A percentile compares a stretch with the other conserved stretches of the same genome.
These are phyloP conservation scores for Lordiphosa stackelbergi DNA, from an alignment of 1,140 invertebrate genomes.

Conservation along the genomic window DNA sequence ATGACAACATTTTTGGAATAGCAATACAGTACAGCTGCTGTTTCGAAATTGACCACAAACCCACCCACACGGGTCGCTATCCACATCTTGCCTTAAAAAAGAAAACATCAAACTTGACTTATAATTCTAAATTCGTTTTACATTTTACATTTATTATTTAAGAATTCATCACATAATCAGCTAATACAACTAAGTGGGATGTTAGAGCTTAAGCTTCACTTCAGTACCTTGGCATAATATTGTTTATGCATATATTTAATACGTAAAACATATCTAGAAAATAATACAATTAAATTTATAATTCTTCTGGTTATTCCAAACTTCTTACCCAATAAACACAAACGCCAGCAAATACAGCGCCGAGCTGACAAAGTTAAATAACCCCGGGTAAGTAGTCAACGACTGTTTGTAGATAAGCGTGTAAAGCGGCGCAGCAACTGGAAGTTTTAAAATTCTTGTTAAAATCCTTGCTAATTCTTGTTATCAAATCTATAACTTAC, in stretches of 20 bases:
- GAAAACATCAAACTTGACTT: too few relatives aligned
- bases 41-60: too few relatives aligned
- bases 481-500: conserved; percentile 28
- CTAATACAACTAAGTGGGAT: conserved; percentile 7
- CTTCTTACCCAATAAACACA: conserved; percentile 78
- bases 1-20: too few relatives aligned
- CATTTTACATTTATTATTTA: conserved; percentile 40
- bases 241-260: conserved; percentile 61
- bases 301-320: too few relatives aligned
- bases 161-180: conserved; percentile 48
- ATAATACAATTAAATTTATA: conserved; percentile 27
- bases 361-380: conserved; percentile 79
- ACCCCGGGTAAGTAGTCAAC: conserved; percentile 78
- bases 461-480: conserved; percentile 12
- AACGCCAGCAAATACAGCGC: conserved; percentile 74
- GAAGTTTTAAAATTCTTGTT: conserved; percentile 25
- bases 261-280: conserved; percentile 56
- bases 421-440: conserved; percentile 80
- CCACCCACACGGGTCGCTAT: too few relatives aligned
- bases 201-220: conserved; percentile 32
- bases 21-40: too few relatives aligned
- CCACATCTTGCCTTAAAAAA: too few relatives aligned
- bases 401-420: conserved; percentile 81
- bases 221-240: conserved; percentile 66
- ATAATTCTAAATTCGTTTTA: conserved; percentile 36